phyloP scores from a whole-genome alignment of 2,888 invertebrate species.

The Oscheius sp. region DNA sequence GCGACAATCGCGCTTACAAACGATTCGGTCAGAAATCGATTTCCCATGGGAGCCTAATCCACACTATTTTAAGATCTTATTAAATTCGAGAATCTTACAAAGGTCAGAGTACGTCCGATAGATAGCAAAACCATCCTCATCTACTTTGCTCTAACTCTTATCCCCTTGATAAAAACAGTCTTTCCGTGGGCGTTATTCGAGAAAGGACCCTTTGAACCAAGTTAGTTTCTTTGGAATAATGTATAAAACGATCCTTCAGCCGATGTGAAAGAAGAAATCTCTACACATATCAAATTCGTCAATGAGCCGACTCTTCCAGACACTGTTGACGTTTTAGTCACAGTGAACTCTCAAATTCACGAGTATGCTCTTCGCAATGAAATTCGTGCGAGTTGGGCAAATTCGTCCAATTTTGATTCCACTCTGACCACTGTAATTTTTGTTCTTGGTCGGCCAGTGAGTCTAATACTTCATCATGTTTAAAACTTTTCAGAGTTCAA shows the following conservation, averaged over 20 bases:
- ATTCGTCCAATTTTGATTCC: constrained; percentile 35
- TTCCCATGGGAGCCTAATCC: background rate
- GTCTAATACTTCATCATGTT: background rate
- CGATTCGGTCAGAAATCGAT: constrained; percentile 8
- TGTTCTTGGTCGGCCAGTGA: constrained; percentile 47
- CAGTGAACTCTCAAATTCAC: constrained; percentile 22
- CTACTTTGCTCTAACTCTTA: constrained; percentile 11
- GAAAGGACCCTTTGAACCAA: constrained; percentile 26
- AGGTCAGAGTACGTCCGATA: background rate
- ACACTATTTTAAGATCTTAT: constrained; percentile 11
- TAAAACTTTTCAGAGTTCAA: constrained; percentile 2
- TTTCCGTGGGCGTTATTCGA: constrained; percentile 29
- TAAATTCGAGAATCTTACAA: constrained; percentile 2
- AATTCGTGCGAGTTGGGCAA: constrained; percentile 52
- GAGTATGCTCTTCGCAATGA: constrained; percentile 42
- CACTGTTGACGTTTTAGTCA: constrained; percentile 16
- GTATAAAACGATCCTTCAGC: background rate
- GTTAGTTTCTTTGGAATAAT: background rate
- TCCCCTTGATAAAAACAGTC: constrained; percentile 18
- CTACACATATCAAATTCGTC: constrained; percentile 9
- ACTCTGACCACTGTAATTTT: constrained; percentile 45
- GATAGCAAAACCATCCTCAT: background rate
- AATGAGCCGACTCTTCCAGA: constrained; percentile 7
- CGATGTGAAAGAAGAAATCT: constrained; percentile 31
- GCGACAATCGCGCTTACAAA: background rate